Conservation (phyloP, 2,888 invertebrate species). For the Nemurella pictetii region DNA sequence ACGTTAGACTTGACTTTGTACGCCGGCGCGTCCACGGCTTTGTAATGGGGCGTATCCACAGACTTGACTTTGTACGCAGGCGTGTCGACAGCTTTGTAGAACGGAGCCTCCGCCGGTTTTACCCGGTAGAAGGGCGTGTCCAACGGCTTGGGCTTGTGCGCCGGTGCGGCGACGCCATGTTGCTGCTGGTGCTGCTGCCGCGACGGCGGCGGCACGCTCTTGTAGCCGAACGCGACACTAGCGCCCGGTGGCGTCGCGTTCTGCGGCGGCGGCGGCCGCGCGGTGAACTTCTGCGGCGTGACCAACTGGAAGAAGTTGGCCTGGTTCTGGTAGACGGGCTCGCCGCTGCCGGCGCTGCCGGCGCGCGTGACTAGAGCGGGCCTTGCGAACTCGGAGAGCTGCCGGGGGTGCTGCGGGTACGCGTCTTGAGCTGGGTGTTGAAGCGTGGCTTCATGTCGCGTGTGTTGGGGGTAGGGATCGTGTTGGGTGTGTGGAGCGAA, state of each 20-base stretch:
- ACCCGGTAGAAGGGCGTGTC: neutral
- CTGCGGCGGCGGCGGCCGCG: neutral
- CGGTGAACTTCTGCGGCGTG: conserved; percentile 21
- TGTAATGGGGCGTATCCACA: neutral
- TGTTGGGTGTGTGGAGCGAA: too few relatives aligned
- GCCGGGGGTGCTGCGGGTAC: neutral
- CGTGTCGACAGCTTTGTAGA: neutral
- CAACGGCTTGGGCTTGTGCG: neutral
- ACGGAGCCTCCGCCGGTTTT: neutral
- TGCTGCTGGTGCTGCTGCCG: too few relatives aligned
- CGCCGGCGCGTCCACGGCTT: neutral
- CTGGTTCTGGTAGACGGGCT: conserved; percentile 24
- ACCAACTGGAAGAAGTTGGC: conserved; percentile 11
- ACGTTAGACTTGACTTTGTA: neutral
- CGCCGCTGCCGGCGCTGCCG: neutral
- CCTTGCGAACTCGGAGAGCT: neutral
- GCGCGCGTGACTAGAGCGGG: neutral
- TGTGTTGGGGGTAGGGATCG: too few relatives aligned
- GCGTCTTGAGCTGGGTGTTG: neutral
- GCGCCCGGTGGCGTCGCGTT: neutral
- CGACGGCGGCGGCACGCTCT: neutral
- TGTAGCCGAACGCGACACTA: neutral
- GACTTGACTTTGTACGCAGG: neutral
- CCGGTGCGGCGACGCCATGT: too few relatives aligned
- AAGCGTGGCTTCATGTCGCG: neutral